A percentile compares a stretch with the other conserved stretches of the same genome.
phyloP scores from a whole-genome alignment of 2,797 vertebrate species.

The Etheostoma nigrum region DNA sequence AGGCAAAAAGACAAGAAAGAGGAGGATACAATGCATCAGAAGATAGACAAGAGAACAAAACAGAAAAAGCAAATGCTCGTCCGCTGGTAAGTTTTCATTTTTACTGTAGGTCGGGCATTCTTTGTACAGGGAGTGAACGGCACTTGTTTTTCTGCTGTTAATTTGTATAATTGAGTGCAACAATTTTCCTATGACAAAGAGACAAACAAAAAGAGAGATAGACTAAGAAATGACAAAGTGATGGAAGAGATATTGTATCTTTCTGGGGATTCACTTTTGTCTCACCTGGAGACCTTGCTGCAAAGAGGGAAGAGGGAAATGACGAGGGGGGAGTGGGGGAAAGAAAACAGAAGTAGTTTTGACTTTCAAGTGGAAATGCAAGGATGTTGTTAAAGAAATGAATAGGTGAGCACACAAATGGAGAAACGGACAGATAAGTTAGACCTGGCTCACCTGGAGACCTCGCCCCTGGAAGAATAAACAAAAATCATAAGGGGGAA shows the following conservation, averaged over 20 bases:
- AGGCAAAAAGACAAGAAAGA: conserved; percentile 34
- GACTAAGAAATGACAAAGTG: conserved; percentile 15
- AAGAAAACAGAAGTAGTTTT: conserved; percentile 14
- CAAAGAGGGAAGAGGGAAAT: conserved; percentile 54
- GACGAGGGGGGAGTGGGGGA: conserved; percentile 7
- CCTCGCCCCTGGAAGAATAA: conserved; percentile 71
- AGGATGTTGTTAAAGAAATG: conserved; percentile 27
- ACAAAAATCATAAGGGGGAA: conserved; percentile 62
- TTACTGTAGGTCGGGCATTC: conserved; percentile 14
- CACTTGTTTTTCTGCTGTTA: conserved; percentile 68
- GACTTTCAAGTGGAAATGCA: conserved; percentile 46
- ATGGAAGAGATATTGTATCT: conserved; percentile 59
- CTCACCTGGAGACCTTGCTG: conserved; percentile 85
- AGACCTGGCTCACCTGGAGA: conserved; percentile 86
- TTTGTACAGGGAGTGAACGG: conserved; percentile 43
- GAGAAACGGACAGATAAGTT: conserved; percentile 47
- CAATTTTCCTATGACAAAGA: conserved; percentile 1
- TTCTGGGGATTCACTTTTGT: conserved; percentile 65
- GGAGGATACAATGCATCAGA: conserved; percentile 35
- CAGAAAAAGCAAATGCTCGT: conserved; percentile 69
- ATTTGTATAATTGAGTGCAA: conserved; percentile 32
- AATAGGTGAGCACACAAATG: conserved; percentile 37
- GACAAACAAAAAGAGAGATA: conserved; percentile 8
- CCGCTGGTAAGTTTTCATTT: conserved; percentile 19
- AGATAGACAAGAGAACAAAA: conserved; percentile 35